These are phyloP conservation scores for Trichogramma dendrolimi DNA, from an alignment of 2,888 invertebrate species.

Conservation along the genomic window DNA sequence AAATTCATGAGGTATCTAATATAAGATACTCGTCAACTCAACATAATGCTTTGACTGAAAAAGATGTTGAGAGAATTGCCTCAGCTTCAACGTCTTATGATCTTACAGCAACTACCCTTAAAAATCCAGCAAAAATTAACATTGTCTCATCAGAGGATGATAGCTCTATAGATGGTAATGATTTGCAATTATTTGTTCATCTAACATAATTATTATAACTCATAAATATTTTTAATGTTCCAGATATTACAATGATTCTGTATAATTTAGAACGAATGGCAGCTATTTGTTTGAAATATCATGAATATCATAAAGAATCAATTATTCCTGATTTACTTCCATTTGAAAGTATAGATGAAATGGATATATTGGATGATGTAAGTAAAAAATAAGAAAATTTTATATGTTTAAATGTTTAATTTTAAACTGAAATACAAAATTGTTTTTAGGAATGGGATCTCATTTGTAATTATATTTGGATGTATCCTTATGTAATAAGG, in stretches of 20 bases:
- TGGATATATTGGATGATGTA: slow-evolving; percentile 50
- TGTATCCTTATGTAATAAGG: slow-evolving; percentile 61
- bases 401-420: not conserved
- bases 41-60: slow-evolving; percentile 54
- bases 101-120: slow-evolving; percentile 64
- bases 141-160: slow-evolving; percentile 42
- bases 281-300: slow-evolving; percentile 63
- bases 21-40: slow-evolving; percentile 63
- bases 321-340: slow-evolving; percentile 61
- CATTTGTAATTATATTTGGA: slow-evolving; percentile 64
- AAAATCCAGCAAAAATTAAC: slow-evolving; percentile 59
- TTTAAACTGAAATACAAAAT: not conserved
- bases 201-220: slow-evolving; percentile 12
- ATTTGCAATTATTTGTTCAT: slow-evolving; percentile 4
- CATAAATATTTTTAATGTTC: slow-evolving; percentile 35
- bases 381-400: not conserved
- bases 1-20: slow-evolving; percentile 52
- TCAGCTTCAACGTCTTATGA: slow-evolving; percentile 66
- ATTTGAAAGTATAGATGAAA: slow-evolving; percentile 55
- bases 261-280: slow-evolving; percentile 74
- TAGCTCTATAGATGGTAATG: slow-evolving; percentile 49
- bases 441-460: slow-evolving; percentile 70
- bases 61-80: slow-evolving; percentile 60
- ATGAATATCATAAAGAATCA: slow-evolving; percentile 56
- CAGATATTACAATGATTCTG: slow-evolving; percentile 71